Percentiles rank a stretch among this genome's conserved stretches.
These are phyloP conservation scores for Rotaria socialis DNA, from an alignment of 2,888 invertebrate genomes.

Conservation along the genomic window DNA sequence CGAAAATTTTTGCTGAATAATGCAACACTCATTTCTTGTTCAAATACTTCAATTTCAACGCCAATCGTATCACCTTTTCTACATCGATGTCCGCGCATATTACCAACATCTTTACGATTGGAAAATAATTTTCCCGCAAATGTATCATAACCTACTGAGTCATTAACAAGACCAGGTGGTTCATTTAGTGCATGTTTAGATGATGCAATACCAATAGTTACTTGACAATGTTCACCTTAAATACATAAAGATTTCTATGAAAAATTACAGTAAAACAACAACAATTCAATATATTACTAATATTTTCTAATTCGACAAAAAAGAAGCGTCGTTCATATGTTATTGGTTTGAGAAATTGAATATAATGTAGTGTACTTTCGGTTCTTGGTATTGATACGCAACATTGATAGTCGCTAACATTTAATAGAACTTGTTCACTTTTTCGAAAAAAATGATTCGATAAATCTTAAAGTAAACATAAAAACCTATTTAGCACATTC, in stretches of 20 bases:
- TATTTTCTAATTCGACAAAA: conserved; percentile 50
- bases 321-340: conserved; percentile 50
- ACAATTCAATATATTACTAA: conserved; percentile 50
- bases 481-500: no score
- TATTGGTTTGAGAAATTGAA: conserved; percentile 52
- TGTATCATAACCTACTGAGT: conserved; percentile 54
- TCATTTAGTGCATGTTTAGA: conserved; percentile 31
- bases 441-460: neutral
- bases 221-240: conserved; percentile 33
- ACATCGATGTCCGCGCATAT: conserved; percentile 52
- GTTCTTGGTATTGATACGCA: conserved; percentile 49
- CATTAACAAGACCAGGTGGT: conserved; percentile 43
- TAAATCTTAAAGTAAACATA: neutral
- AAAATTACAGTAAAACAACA: neutral
- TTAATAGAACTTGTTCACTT: conserved; percentile 20
- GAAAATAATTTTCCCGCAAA: conserved; percentile 52
- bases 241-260: neutral
- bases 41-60: conserved; percentile 51
- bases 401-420: neutral
- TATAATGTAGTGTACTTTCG: conserved; percentile 51
- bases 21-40: conserved; percentile 51
- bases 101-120: conserved; percentile 51
- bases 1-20: conserved; percentile 53
- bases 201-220: conserved; percentile 42
- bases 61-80: conserved; percentile 54